Percentiles rank a stretch among this genome's conserved stretches.
These are phyloP conservation scores for Nomada fucata DNA, from an alignment of 2,888 invertebrate genomes.

Conservation along the genomic window DNA sequence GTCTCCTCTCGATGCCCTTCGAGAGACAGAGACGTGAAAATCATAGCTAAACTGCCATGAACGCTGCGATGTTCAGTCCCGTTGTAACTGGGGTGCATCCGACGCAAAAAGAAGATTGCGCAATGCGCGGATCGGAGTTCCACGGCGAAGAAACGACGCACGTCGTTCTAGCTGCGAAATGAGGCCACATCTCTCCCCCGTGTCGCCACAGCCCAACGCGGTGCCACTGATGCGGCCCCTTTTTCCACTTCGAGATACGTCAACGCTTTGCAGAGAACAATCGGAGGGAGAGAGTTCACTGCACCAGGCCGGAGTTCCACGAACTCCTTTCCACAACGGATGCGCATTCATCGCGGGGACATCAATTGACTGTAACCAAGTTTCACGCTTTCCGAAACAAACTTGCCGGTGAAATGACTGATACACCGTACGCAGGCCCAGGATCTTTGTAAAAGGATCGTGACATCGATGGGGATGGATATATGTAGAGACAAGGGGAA, in stretches of 20 bases:
- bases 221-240: conserved; percentile 65
- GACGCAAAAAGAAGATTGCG: conserved; percentile 41
- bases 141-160: conserved; percentile 58
- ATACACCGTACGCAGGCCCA: not conserved
- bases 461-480: not conserved
- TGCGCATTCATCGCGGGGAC: conserved; percentile 63
- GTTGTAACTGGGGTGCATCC: conserved; percentile 1
- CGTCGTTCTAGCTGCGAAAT: conserved; percentile 71
- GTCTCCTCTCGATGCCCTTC: too few relatives aligned
- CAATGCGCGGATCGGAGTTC: conserved; percentile 58
- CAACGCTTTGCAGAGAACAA: conserved; percentile 80
- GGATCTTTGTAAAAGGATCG: not conserved
- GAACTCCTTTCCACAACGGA: conserved; percentile 66
- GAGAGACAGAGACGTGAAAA: too few relatives aligned
- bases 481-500: too few relatives aligned
- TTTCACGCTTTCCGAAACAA: conserved; percentile 52
- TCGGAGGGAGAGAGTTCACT: conserved; percentile 79
- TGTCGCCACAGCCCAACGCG: conserved; percentile 38
- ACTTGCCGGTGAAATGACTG: conserved; percentile 37
- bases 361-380: conserved; percentile 67
- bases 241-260: conserved; percentile 74
- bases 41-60: too few relatives aligned
- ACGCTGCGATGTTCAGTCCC: too few relatives aligned
- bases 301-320: conserved; percentile 73
- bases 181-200: conserved; percentile 76